Percentiles rank a stretch among this genome's conserved stretches.
phyloP scores from a whole-genome alignment of 2,888 invertebrate species.

The Pristionchus fissidentatus region DNA sequence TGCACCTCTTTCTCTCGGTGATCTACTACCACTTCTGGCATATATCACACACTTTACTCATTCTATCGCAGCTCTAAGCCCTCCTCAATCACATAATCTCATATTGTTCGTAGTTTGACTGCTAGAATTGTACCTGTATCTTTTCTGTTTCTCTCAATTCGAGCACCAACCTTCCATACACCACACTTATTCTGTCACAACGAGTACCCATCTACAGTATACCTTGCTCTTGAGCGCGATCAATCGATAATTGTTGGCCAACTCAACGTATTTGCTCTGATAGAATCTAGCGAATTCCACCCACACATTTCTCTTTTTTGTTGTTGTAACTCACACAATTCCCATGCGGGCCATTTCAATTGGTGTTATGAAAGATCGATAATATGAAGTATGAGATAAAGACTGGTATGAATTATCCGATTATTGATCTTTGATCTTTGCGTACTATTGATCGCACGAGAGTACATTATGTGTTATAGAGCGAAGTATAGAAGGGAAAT shows the following conservation, averaged over 20 bases:
- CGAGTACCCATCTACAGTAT: conserved; percentile 21
- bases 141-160: background rate
- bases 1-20: conserved; percentile 17
- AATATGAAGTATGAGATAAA: conserved; percentile 32
- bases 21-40: background rate
- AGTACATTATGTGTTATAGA: too few relatives aligned
- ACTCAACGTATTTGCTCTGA: background rate
- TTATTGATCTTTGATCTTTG: background rate
- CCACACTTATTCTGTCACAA: conserved; percentile 27
- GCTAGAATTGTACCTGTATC: background rate
- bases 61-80: background rate
- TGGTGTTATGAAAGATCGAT: conserved; percentile 14
- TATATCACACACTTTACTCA: background rate
- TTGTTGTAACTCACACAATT: too few relatives aligned
- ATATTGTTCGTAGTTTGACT: conserved; percentile 20
- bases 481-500: too few relatives aligned
- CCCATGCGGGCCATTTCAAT: background rate
- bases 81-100: background rate
- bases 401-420: background rate
- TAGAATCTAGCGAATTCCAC: background rate
- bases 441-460: background rate
- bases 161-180: background rate
- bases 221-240: conserved; percentile 3
- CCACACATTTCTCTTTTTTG: background rate
- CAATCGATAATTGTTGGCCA: background rate